Percentiles rank a stretch among this genome's conserved stretches.
Evolutionary conservation across 1,140 invertebrate genomes (phyloP).

Genomic region (Teleogryllus occipitalis): DNA sequence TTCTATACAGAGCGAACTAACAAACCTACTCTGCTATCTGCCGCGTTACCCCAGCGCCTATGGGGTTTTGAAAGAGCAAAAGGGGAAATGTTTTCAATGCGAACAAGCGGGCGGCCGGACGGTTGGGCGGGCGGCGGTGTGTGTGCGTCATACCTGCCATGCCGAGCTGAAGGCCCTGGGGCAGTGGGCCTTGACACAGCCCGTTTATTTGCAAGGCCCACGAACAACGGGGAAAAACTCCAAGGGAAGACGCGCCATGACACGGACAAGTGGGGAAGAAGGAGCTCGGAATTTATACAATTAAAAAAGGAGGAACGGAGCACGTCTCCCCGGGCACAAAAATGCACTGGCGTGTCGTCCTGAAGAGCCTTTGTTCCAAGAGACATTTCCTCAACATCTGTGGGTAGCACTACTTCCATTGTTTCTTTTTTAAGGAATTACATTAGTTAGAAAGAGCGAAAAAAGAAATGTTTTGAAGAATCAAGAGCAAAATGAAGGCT

Average conservation of each 20-base stretch:
- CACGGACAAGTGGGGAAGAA: neutral
- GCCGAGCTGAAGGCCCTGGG: neutral
- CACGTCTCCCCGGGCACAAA: neutral
- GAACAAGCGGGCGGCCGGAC: too few species aligned
- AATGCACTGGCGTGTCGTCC: neutral
- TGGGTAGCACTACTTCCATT: neutral
- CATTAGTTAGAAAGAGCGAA: neutral
- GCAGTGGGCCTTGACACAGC: neutral
- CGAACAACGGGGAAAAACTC: neutral
- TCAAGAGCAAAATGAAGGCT: too few species aligned
- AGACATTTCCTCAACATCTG: neutral
- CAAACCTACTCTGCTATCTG: neutral
- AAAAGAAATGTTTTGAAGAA: neutral
- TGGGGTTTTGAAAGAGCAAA: neutral
- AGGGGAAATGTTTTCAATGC: neutral
- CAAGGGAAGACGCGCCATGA: neutral
- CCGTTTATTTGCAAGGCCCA: neutral
- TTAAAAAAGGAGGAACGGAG: neutral
- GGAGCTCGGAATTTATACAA: neutral
- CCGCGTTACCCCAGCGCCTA: neutral
- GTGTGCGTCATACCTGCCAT: neutral
- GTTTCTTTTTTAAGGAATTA: neutral
- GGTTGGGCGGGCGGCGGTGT: too few species aligned
- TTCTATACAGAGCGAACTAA: neutral
- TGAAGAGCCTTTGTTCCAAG: neutral